phyloP scores from a whole-genome alignment of 2,113 vertebrate genomes.

The Loxodonta africana region DNA sequence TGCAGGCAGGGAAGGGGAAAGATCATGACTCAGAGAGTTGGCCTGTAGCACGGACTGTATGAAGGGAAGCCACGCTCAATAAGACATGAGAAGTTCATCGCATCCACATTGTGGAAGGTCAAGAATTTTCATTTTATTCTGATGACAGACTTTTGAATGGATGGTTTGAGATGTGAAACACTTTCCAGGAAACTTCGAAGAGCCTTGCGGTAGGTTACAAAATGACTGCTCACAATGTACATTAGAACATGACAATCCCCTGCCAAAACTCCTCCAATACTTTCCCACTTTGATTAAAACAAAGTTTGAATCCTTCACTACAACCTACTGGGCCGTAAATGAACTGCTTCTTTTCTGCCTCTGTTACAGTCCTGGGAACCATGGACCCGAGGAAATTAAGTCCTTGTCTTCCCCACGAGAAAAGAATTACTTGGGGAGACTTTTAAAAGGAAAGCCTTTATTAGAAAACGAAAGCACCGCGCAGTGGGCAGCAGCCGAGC shows the following conservation, averaged over 20 bases:
- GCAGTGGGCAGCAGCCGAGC: too few species aligned
- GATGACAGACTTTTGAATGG: neutral
- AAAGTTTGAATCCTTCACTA: neutral
- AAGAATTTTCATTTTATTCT: neutral
- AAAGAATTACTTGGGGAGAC: too few species aligned
- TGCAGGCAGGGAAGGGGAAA: neutral
- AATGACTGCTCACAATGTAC: neutral
- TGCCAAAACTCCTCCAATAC: neutral
- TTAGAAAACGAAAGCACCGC: too few species aligned
- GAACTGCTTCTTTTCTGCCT: accelerated
- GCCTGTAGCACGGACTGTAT: accelerated
- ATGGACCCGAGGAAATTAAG: too few species aligned
- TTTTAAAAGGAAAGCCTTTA: too few species aligned
- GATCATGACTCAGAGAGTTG: neutral
- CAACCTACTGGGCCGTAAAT: accelerated
- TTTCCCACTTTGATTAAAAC: neutral
- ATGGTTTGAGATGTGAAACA: neutral
- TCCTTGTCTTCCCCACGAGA: too few species aligned
- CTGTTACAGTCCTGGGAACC: too few species aligned
- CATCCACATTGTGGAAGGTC: neutral
- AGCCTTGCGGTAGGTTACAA: neutral
- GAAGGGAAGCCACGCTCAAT: neutral
- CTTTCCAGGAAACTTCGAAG: neutral
- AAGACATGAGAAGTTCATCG: neutral
- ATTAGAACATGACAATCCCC: neutral